phyloP scores from a whole-genome alignment of 53 echinoderm and acorn worm genomes.

The Mesocentrotus franciscanus region DNA sequence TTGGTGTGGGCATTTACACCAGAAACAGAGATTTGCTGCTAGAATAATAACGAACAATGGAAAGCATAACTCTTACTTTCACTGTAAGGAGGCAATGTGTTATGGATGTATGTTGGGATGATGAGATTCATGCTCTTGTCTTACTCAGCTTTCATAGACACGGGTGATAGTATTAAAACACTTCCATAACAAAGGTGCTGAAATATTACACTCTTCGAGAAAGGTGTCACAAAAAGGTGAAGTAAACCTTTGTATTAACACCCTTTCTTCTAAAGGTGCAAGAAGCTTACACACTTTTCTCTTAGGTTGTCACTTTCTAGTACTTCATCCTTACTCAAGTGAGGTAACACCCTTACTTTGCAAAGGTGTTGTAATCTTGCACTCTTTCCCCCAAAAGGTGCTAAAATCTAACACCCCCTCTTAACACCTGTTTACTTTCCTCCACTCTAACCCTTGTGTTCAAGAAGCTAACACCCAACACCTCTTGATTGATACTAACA shows the following conservation, averaged over 20 bases:
- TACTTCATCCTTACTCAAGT: no score
- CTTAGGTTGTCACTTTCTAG: no score
- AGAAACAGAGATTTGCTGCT: neutral
- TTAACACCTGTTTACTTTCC: neutral
- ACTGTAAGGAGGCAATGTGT: neutral
- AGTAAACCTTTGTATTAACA: no score
- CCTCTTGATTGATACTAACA: constrained; percentile 68
- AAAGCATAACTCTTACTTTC: neutral
- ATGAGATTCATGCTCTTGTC: neutral
- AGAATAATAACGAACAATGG: neutral
- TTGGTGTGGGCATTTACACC: no score
- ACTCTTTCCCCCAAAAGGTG: neutral
- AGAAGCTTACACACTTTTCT: neutral
- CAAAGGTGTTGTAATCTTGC: neutral
- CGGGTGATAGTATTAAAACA: no score
- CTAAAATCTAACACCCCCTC: neutral
- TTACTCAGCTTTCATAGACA: no score
- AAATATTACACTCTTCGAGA: no score
- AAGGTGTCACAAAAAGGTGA: no score
- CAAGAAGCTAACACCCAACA: neutral
- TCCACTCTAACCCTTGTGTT: no score
- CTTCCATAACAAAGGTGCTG: neutral
- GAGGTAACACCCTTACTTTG: neutral
- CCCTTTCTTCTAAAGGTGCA: neutral
- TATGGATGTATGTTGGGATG: neutral